phyloP scores from a whole-genome alignment of 1,140 invertebrate species.

The Heliconius himera region DNA sequence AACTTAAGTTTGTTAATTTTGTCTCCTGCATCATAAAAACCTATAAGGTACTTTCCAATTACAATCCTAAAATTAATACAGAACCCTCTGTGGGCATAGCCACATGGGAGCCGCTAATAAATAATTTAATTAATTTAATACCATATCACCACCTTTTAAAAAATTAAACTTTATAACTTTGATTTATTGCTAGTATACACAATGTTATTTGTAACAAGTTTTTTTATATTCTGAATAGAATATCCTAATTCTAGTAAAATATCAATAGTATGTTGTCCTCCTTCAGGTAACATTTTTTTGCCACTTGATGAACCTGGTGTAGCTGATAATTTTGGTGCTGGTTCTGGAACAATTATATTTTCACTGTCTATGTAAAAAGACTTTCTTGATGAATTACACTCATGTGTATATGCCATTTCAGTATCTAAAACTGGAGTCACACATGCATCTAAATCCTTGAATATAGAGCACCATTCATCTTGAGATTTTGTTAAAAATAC shows the following conservation, averaged over 20 bases:
- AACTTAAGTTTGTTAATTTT: too few species aligned
- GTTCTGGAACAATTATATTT: slow-evolving; percentile 57
- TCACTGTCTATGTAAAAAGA: slow-evolving; percentile 62
- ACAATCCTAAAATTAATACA: too few species aligned
- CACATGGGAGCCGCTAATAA: slow-evolving; percentile 35
- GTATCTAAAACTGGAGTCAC: slow-evolving; percentile 94
- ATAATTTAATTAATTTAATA: slow-evolving; percentile 64
- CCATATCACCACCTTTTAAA: background rate
- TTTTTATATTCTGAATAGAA: slow-evolving; percentile 53
- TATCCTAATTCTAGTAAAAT: slow-evolving; percentile 70
- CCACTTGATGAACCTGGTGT: slow-evolving; percentile 58
- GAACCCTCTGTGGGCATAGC: too few species aligned
- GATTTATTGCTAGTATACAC: slow-evolving; percentile 65
- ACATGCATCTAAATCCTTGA: slow-evolving; percentile 95
- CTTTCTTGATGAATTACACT: slow-evolving; percentile 73
- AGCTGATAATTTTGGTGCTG: slow-evolving; percentile 59
- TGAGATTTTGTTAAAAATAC: slow-evolving; percentile 92
- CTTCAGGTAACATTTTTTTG: slow-evolving; percentile 42
- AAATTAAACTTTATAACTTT: slow-evolving; percentile 56
- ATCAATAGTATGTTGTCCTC: slow-evolving; percentile 64
- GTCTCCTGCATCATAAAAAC: too few species aligned
- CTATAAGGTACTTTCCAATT: too few species aligned
- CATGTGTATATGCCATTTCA: slow-evolving; percentile 82
- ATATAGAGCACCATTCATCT: slow-evolving; percentile 94
- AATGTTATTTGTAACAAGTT: slow-evolving; percentile 56